These are phyloP conservation scores for Oxytorus armatus DNA, from an alignment of 2,888 invertebrate genomes.

Conservation along the genomic window DNA sequence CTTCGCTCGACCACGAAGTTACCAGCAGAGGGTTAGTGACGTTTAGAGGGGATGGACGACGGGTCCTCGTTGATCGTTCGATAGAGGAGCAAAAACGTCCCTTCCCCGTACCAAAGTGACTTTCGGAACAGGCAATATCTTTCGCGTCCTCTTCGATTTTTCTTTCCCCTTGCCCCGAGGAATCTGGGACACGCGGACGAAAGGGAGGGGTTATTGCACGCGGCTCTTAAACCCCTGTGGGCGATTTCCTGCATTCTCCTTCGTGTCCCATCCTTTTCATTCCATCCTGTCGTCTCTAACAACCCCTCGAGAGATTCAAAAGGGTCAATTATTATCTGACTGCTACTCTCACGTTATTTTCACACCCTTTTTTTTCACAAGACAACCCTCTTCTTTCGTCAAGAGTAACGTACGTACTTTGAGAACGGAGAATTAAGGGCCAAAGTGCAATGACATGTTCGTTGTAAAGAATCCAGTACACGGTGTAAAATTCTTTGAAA, in stretches of 20 bases:
- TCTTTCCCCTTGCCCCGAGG: constrained; percentile 23
- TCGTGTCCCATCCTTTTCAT: constrained; percentile 19
- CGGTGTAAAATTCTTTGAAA: not conserved
- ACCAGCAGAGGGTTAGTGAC: constrained; percentile 39
- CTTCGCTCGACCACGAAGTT: constrained; percentile 42
- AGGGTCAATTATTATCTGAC: constrained; percentile 43
- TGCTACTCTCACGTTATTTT: constrained; percentile 30
- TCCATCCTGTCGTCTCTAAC: constrained; percentile 23
- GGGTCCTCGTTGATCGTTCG: constrained; percentile 40
- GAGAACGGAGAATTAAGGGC: not conserved
- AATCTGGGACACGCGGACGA: constrained; percentile 71
- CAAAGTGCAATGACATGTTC: not conserved
- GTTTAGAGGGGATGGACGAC: constrained; percentile 5
- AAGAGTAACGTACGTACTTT: not conserved
- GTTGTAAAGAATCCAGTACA: too few species aligned
- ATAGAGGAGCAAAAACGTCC: constrained; percentile 48
- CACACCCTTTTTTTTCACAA: constrained; percentile 18
- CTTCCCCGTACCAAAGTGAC: constrained; percentile 49
- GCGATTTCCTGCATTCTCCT: constrained; percentile 39
- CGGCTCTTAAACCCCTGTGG: constrained; percentile 36
- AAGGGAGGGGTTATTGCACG: constrained; percentile 74
- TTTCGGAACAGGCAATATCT: constrained; percentile 74
- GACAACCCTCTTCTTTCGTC: not conserved
- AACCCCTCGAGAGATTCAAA: constrained; percentile 36
- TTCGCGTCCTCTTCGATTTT: constrained; percentile 74